These are phyloP conservation scores for Phytoseiulus persimilis DNA, from an alignment of 2,888 invertebrate genomes.

Conservation along the genomic window DNA sequence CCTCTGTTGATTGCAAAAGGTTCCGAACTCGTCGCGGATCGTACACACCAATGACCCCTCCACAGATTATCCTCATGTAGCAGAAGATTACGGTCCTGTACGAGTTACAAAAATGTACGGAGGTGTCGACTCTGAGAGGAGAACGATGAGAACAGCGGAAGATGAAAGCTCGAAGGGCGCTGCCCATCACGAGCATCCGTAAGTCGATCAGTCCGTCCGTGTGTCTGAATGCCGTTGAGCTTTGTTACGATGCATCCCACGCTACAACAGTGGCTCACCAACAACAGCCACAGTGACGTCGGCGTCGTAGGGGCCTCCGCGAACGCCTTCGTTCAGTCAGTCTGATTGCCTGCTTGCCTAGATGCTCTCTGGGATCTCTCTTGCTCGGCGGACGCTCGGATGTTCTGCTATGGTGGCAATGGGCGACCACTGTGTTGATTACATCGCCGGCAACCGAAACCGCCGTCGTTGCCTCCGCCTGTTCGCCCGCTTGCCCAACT, in stretches of 20 bases:
- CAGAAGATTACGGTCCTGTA: not conserved
- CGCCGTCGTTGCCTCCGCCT: not conserved
- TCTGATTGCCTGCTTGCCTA: not conserved
- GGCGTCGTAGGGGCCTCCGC: not conserved
- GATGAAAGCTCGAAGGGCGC: not conserved
- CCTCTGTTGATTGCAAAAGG: not conserved
- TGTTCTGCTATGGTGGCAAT: not conserved
- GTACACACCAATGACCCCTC: too few relatives aligned
- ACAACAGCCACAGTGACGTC: not conserved
- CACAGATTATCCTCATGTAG: too few relatives aligned
- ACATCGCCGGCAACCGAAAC: not conserved
- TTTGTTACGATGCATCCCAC: not conserved
- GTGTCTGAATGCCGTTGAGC: too few relatives aligned
- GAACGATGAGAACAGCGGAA: not conserved
- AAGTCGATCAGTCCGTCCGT: not conserved
- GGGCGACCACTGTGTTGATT: not conserved
- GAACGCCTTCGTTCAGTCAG: not conserved
- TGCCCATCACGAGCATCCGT: not conserved
- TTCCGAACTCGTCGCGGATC: too few relatives aligned
- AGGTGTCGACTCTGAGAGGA: not conserved
- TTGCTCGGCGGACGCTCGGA: not conserved
- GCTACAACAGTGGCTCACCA: not conserved
- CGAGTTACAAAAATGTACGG: not conserved
- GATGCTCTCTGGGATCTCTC: not conserved
- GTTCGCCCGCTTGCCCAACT: not conserved